Percentiles rank a stretch among this genome's conserved stretches.
phyloP scores from a whole-genome alignment of 1,140 invertebrate genomes.

The Elysia chlorotica region DNA sequence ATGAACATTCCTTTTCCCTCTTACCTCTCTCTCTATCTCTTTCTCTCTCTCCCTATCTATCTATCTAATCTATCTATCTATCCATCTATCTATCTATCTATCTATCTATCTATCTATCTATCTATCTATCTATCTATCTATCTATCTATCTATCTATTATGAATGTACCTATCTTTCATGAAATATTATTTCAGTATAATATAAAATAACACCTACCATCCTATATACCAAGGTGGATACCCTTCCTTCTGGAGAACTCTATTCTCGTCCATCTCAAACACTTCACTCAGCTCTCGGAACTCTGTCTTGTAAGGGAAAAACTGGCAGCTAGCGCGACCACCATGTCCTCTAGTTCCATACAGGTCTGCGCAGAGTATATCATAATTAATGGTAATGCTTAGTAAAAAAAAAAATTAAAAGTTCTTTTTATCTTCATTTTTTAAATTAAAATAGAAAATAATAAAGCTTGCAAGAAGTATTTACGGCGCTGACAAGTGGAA shows the following conservation, averaged over 20 bases:
- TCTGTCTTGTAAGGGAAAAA: slow-evolving; percentile 92
- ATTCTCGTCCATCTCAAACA: slow-evolving; percentile 71
- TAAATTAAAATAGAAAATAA: not conserved
- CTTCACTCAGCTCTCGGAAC: slow-evolving; percentile 76
- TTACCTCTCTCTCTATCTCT: too few species aligned
- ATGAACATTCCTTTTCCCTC: too few species aligned
- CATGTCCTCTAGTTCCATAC: not conserved
- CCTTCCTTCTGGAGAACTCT: slow-evolving; percentile 71
- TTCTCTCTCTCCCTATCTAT: too few species aligned
- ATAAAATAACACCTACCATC: slow-evolving; percentile 90
- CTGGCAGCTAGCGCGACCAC: slow-evolving; percentile 71
- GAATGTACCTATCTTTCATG: too few species aligned
- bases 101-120: too few species aligned
- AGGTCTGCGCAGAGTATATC: not conserved
- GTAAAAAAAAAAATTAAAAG: not conserved
- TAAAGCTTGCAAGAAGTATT: not conserved
- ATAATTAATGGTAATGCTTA: not conserved
- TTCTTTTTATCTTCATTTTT: not conserved
- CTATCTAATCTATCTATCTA: too few species aligned
- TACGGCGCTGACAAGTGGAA: not conserved
- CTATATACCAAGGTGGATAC: slow-evolving; percentile 84
- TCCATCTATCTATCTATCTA: too few species aligned
- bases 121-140: too few species aligned
- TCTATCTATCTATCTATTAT: too few species aligned
- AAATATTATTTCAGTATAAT: too few species aligned